These are phyloP conservation scores for Drosophila austrosaltans DNA, from an alignment of 2,888 invertebrate species.

Conservation along the genomic window DNA sequence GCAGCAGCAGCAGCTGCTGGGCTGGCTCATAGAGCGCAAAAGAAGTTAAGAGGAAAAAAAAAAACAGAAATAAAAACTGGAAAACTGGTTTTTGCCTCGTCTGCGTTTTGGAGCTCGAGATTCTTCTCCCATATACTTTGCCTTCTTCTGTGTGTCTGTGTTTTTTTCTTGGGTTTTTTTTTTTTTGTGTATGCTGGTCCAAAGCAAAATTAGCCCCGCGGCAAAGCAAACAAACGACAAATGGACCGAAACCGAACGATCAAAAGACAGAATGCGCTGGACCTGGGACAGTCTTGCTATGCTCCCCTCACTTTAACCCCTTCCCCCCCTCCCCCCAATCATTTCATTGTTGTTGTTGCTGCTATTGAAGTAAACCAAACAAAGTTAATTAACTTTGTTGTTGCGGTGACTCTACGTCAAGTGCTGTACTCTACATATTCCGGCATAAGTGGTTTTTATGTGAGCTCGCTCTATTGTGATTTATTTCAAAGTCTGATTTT, in stretches of 20 bases:
- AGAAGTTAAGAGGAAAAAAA: slow-evolving; percentile 21
- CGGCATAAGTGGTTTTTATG: slow-evolving; percentile 10
- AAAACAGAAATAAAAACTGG: slow-evolving; percentile 21
- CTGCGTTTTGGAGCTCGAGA: slow-evolving; percentile 58
- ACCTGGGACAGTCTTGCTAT: slow-evolving; percentile 37
- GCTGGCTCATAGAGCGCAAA: slow-evolving; percentile 22
- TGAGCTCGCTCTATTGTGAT: neutral
- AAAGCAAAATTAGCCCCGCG: slow-evolving; percentile 75
- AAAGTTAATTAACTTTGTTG: slow-evolving; percentile 77
- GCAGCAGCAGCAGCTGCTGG: slow-evolving; percentile 43
- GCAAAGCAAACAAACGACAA: slow-evolving; percentile 79
- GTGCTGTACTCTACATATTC: slow-evolving; percentile 36
- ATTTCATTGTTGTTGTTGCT: slow-evolving; percentile 24
- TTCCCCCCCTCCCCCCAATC: slow-evolving; percentile 8
- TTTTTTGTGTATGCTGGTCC: slow-evolving; percentile 23
- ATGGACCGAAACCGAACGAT: slow-evolving; percentile 79
- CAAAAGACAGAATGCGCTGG: slow-evolving; percentile 74
- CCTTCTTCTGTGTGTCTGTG: slow-evolving; percentile 23
- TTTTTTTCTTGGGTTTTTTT: slow-evolving; percentile 16
- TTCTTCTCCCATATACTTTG: slow-evolving; percentile 58
- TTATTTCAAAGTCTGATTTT: slow-evolving; percentile 9
- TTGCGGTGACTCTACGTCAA: slow-evolving; percentile 39
- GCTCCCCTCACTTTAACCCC: slow-evolving; percentile 16
- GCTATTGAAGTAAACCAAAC: slow-evolving; percentile 62
- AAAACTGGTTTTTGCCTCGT: slow-evolving; percentile 49